Base-by-base conservation (phyloP, 2,113 vertebrate genomes). In the Dipodomys ordii region DNA sequence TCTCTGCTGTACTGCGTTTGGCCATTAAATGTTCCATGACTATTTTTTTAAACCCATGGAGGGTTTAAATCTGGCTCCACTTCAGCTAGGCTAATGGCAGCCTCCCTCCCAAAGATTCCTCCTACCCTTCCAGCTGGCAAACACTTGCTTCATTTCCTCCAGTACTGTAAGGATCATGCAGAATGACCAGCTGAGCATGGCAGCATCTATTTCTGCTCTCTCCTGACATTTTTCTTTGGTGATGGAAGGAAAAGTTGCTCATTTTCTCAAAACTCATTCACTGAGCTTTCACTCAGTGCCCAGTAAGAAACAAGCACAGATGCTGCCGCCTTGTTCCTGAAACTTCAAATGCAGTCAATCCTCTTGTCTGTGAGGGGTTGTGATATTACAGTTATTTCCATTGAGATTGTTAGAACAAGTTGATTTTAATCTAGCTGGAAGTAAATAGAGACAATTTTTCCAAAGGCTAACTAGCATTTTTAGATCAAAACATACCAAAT, bases 91-190 rank as follows among this genome's bases (percentile, higher is more conserved):
- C 68, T 94, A 94, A 96, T 88, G 83, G 85, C 87, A 93, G 83
- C 49, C 74, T 94, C 93, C 92, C 88, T 94, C 90, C 90, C 92
- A 90, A 95, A 96, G 90, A 96, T 97, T 97, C 96, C 90, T 96
- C 91, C 82, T 76, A 46, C 57, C 49, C 62, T 87, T 96, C 96
- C 96, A 97, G 93, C 76, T 94, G 96, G 94, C 95, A 95, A 89
- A 86, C 28, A 15, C 19, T 87, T 83, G 46, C 90, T 92, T 91
- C 88, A 78, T 96, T 93, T 96, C 96, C 95, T 96, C 68, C 62
- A 44, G n/a, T 80, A 93, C 84, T 87, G 77, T 64, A 79, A 88
- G 76, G 67, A 85, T 78, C n/a, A 25, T 22, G 28, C 77, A 68
- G 68, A 94, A 65, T 49, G 71, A 73, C 62, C 73, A 62, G 79